These are phyloP conservation scores for Cenopis cana DNA, from an alignment of 2,888 invertebrate genomes.

Conservation along the genomic window DNA sequence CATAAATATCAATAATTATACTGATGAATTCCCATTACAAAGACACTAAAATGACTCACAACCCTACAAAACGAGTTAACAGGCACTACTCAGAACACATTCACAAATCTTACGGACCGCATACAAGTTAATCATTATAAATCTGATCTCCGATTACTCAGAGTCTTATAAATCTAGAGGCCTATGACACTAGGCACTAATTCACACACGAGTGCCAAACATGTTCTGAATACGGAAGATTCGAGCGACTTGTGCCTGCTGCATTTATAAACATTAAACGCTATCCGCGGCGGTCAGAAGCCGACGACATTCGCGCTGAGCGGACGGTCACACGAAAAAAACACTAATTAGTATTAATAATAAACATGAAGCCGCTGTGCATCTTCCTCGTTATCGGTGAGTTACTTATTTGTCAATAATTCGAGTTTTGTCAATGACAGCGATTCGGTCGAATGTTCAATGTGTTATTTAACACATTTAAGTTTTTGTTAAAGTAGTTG, in stretches of 20 bases:
- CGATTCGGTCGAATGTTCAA: not conserved
- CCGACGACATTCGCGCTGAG: conserved; percentile 20
- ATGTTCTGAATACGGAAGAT: not conserved
- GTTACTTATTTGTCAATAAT: conserved; percentile 45
- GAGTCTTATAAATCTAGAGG: not conserved
- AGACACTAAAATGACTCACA: conserved; percentile 8
- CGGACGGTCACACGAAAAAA: conserved; percentile 5
- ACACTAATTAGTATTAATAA: not conserved
- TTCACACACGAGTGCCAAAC: not conserved
- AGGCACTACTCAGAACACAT: not conserved
- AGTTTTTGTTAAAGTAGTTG: not conserved
- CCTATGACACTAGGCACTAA: not conserved
- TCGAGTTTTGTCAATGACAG: not conserved
- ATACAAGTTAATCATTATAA: not conserved
- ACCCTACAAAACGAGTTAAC: conserved; percentile 20
- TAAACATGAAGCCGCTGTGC: conserved; percentile 57
- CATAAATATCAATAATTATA: not conserved
- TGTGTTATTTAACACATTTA: too few species aligned
- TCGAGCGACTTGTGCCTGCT: conserved; percentile 45
- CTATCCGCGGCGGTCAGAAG: conserved; percentile 41
- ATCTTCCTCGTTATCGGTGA: conserved; percentile 62
- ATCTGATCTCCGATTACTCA: not conserved
- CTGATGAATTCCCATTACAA: conserved; percentile 7
- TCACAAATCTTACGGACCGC: not conserved
- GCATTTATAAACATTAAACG: conserved; percentile 58